Percentiles rank a stretch among this genome's conserved stretches.
phyloP scores from a whole-genome alignment of 2,797 vertebrate genomes.

The Craterocephalus amniculus region DNA sequence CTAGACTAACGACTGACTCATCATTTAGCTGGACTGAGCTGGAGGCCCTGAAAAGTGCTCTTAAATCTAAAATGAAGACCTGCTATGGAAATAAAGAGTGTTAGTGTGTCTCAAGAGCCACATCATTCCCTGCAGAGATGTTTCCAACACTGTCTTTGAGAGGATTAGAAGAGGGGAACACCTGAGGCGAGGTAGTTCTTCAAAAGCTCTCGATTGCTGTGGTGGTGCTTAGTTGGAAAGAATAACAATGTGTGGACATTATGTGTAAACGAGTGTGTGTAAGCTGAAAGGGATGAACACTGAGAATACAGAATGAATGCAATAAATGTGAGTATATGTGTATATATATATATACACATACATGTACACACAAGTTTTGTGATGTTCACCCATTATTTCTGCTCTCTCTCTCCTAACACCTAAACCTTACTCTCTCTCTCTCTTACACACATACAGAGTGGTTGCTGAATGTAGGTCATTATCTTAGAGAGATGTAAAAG shows the following conservation, averaged over 20 bases:
- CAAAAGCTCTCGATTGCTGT: not conserved
- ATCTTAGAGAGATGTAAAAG: conserved; percentile 74
- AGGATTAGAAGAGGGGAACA: conserved; percentile 26
- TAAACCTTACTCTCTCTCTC: no score
- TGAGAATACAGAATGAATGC: not conserved
- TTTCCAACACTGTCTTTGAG: conserved; percentile 28
- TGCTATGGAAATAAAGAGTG: conserved; percentile 2
- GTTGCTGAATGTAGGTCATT: conserved; percentile 79
- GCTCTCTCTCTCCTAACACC: conserved; percentile 8
- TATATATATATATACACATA: not conserved
- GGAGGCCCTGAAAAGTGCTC: not conserved
- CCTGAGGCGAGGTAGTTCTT: conserved; percentile 24
- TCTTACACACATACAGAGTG: conserved; percentile 34
- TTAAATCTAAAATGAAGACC: conserved; percentile 14
- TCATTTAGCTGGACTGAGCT: conserved; percentile 23
- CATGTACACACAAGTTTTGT: no score
- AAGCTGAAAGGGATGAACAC: conserved; percentile 1
- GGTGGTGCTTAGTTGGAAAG: conserved; percentile 7
- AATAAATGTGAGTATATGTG: not conserved
- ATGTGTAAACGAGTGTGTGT: not conserved
- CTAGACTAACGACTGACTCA: conserved; percentile 29
- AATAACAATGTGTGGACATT: no score
- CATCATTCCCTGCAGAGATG: conserved; percentile 14
- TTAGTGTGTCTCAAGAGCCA: not conserved
- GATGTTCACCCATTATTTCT: no score